These are phyloP conservation scores for Halictus quadricinctus DNA, from an alignment of 2,888 invertebrate species.

Conservation along the genomic window DNA sequence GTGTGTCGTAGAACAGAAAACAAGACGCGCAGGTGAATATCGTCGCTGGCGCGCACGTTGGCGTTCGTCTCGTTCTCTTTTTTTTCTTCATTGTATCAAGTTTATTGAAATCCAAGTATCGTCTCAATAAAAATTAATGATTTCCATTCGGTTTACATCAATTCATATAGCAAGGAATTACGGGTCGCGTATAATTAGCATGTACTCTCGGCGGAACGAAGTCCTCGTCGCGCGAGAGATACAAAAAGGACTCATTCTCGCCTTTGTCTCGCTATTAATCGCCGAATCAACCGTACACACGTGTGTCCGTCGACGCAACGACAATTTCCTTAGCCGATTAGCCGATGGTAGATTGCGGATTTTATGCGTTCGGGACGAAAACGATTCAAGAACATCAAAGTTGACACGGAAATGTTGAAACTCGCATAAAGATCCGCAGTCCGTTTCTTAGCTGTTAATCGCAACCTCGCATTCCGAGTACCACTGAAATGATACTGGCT, in stretches of 20 bases:
- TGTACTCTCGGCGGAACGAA: slow-evolving; percentile 63
- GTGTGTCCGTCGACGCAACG: slow-evolving; percentile 48
- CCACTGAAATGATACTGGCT: not conserved
- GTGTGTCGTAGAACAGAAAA: not conserved
- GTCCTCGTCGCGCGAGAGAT: slow-evolving; percentile 55
- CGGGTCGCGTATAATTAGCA: slow-evolving; percentile 75
- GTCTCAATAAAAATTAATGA: slow-evolving; percentile 79
- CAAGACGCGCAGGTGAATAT: slow-evolving; percentile 16
- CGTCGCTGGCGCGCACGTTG: slow-evolving; percentile 58
- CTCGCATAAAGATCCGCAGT: not conserved
- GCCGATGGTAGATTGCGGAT: not conserved
- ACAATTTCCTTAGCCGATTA: slow-evolving; percentile 42
- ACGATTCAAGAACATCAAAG: no score
- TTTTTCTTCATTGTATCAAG: slow-evolving; percentile 82
- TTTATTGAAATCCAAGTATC: slow-evolving; percentile 81
- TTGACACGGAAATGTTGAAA: no score
- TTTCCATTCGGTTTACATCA: slow-evolving; percentile 80
- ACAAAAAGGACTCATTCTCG: slow-evolving; percentile 40
- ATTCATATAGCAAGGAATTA: slow-evolving; percentile 79
- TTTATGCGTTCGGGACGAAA: not conserved
- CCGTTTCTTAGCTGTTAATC: not conserved
- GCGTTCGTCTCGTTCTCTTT: slow-evolving; percentile 62
- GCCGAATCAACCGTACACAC: slow-evolving; percentile 20
- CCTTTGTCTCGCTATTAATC: slow-evolving; percentile 37
- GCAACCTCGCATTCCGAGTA: not conserved